Evolutionary conservation across 2,888 invertebrate species (phyloP), one percentile per base, ranked within the genome.

Genomic region (Beris chalybata): DNA sequence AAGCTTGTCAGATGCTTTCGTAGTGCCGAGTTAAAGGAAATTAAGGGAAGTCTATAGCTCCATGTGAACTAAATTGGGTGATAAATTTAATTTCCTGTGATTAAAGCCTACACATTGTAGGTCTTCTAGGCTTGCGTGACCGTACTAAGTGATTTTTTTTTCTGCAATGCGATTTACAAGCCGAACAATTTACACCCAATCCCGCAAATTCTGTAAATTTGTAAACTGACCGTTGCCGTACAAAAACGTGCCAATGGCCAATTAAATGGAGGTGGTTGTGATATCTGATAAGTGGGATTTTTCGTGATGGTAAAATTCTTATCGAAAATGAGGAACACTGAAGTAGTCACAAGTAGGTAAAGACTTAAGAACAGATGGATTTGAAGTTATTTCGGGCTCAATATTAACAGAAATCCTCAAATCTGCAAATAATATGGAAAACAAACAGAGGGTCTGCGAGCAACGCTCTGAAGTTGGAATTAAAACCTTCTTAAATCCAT

Each of bases 71-170:
- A 63, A 66, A 66, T 61, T 66, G 61, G 66, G 66, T 66, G 66
- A 66, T 66, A 66, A 66, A 66, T 66, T 66, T 66, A 66, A 66
- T 66, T 66, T 66, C 66, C 61, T 54, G 66, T 66, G 66, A 66
- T 66, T 66, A 66, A 55, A 55, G 54, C 48, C 44, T 56, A 45
- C 52, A 66, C 66, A 12, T 22, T 22, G 38, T n/a, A 13, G 12
- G 3, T 15, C 22, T 53, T 31, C 5, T 31, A 32, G 43, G 38
- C 15, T 66, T 66, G 66, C 66, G 66, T 66, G 66, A 32, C 30
- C 55, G 45, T 55, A 15, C 48, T 29, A 50, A 56, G 56, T 55
- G 38, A 55, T 66, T 66, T 66, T 38, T 38, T 38, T 38, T 38
- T 38, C 38, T 38, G 38, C 38, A 38, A 9, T 63, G 12, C 29